These are phyloP conservation scores for Proterorhinus semilunaris DNA, from an alignment of 2,113 vertebrate species.

Conservation along the genomic window DNA sequence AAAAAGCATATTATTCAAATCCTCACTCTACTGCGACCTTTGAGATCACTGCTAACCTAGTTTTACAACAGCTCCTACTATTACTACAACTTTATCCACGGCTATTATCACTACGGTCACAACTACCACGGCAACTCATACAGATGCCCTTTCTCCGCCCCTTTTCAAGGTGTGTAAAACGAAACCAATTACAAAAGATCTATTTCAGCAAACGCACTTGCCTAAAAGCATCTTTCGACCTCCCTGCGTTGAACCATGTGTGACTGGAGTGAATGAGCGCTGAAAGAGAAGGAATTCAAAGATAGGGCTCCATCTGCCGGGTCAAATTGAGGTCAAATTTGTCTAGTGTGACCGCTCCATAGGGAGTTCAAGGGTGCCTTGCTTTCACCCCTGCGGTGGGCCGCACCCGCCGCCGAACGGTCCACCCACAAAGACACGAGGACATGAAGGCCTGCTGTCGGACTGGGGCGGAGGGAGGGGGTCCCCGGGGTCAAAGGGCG, in stretches of 20 bases:
- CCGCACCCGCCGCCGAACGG: conserved; percentile 22
- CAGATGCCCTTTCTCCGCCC: too few species aligned
- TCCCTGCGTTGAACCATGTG: conserved; percentile 12
- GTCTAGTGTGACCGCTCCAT: conserved; percentile 39
- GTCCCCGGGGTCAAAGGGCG: conserved; percentile 39
- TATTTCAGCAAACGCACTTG: background rate
- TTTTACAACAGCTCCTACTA: too few species aligned
- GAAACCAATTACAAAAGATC: background rate
- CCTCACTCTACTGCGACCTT: too few species aligned
- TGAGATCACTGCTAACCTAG: too few species aligned
- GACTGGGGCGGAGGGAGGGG: conserved; percentile 1
- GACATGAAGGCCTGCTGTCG: conserved; percentile 49
- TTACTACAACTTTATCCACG: too few species aligned
- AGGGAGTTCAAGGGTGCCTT: conserved; percentile 70
- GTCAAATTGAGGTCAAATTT: conserved; percentile 60
- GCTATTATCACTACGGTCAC: too few species aligned
- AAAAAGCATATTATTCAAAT: too few species aligned
- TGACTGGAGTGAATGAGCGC: background rate
- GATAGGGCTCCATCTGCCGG: conserved; percentile 26
- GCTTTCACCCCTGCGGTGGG: conserved; percentile 38
- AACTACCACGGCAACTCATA: too few species aligned
- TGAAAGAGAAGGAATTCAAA: conserved; percentile 16
- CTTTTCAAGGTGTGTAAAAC: background rate
- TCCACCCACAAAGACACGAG: conserved; percentile 51
- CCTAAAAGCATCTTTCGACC: background rate